Percentiles rank a stretch among this genome's conserved stretches.
These are phyloP conservation scores for Tachysurus vachellii DNA, from an alignment of 2,113 vertebrate genomes.

Conservation along the genomic window DNA sequence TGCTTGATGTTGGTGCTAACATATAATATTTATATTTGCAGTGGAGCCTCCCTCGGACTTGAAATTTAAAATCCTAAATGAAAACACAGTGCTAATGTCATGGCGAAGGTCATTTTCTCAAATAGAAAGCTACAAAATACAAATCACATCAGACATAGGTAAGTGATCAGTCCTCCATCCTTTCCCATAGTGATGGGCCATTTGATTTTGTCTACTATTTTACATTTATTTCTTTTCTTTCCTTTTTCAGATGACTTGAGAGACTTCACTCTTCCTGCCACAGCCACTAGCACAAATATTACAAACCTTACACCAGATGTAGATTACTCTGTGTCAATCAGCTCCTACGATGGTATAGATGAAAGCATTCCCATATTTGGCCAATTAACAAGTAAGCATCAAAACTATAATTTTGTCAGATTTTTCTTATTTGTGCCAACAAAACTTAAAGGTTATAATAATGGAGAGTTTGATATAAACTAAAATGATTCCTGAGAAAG, in stretches of 20 bases:
- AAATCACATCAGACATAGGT: slow-evolving; percentile 87
- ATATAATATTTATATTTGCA: slow-evolving; percentile 75
- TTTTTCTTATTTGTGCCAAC: neutral
- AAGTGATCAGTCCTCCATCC: slow-evolving; percentile 53
- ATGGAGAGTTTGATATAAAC: neutral
- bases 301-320: slow-evolving; percentile 83
- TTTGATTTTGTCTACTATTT: neutral
- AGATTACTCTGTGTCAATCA: slow-evolving; percentile 90
- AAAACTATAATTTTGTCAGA: neutral
- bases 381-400: slow-evolving; percentile 91
- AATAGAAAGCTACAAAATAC: slow-evolving; percentile 93
- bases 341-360: slow-evolving; percentile 81
- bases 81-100: slow-evolving; percentile 97
- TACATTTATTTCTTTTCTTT: slow-evolving; percentile 11
- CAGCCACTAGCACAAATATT: slow-evolving; percentile 82
- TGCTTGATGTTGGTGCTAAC: slow-evolving; percentile 60
- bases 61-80: slow-evolving; percentile 99
- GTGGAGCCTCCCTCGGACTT: slow-evolving; percentile 96
- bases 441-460: neutral
- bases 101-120: slow-evolving; percentile 82
- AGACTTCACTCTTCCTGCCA: slow-evolving; percentile 84
- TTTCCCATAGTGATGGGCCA: neutral
- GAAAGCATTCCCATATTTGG: slow-evolving; percentile 95
- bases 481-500: neutral
- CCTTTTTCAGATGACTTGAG: slow-evolving; percentile 82